Evolutionary conservation across 2,888 invertebrate species (phyloP).

Genomic region (Caenorhabditis becei): DNA sequence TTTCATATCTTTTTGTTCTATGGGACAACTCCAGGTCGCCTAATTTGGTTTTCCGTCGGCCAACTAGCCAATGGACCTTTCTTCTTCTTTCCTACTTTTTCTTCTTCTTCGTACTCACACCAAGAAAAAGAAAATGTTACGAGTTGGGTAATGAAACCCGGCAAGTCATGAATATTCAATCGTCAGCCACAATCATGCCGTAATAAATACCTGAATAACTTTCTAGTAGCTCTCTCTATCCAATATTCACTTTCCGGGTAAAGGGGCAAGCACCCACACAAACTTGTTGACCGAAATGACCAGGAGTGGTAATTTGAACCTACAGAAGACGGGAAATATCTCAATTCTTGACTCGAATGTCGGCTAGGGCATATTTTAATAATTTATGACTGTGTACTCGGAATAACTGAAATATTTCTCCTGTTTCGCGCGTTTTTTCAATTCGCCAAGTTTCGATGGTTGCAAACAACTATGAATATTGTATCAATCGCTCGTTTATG

Average conservation of each 20-base stretch:
- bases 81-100: not conserved
- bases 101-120: slow-evolving; percentile 10
- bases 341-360: slow-evolving; percentile 38
- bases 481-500: not conserved
- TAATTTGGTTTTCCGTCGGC: slow-evolving; percentile 36
- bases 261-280: not conserved
- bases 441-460: slow-evolving; percentile 6
- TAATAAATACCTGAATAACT: slow-evolving; percentile 1
- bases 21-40: slow-evolving; percentile 39
- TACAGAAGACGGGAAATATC: slow-evolving; percentile 13
- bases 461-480: slow-evolving; percentile 41
- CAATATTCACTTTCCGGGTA: not conserved
- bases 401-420: slow-evolving; percentile 12
- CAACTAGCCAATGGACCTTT: not conserved
- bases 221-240: not conserved
- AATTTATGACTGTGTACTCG: slow-evolving; percentile 54
- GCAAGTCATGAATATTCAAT: slow-evolving; percentile 18
- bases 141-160: slow-evolving; percentile 1
- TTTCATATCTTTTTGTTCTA: slow-evolving; percentile 25
- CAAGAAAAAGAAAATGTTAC: not conserved
- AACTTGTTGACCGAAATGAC: not conserved
- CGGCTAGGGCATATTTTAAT: slow-evolving; percentile 18
- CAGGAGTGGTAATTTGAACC: slow-evolving; percentile 6
- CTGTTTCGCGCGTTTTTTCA: not conserved
- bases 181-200: slow-evolving; percentile 3